These are phyloP conservation scores for Tyrophagus putrescentiae DNA, from an alignment of 1,140 invertebrate genomes.

Conservation along the genomic window DNA sequence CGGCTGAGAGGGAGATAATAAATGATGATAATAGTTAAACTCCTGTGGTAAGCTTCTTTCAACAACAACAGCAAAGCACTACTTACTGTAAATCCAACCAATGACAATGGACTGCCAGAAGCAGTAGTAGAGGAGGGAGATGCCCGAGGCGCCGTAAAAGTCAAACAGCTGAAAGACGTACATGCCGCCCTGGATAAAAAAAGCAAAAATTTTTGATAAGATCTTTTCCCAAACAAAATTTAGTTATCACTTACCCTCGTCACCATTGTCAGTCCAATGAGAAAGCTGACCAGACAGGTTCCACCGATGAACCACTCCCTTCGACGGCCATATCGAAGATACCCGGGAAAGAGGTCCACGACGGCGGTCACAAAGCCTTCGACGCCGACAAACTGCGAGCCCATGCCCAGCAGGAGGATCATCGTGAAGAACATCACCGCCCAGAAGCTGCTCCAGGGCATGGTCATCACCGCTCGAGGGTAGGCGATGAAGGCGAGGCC, in stretches of 20 bases:
- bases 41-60: too few species aligned
- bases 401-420: conserved; percentile 45
- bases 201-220: too few species aligned
- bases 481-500: conserved; percentile 46
- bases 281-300: conserved; percentile 46
- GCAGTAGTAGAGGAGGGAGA: conserved; percentile 53
- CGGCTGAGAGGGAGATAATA: conserved; percentile 33
- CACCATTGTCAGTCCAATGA: conserved; percentile 51
- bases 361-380: conserved; percentile 59
- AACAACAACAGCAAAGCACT: background rate
- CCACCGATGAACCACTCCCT: conserved; percentile 45
- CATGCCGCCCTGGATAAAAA: conserved; percentile 50
- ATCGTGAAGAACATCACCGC: conserved; percentile 47
- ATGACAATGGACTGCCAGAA: conserved; percentile 53
- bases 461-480: conserved; percentile 41
- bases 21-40: too few species aligned
- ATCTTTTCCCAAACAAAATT: too few species aligned
- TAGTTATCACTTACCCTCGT: conserved; percentile 52
- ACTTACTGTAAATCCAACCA: conserved; percentile 55
- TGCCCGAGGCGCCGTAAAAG: conserved; percentile 50
- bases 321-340: conserved; percentile 32
- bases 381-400: conserved; percentile 57
- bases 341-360: conserved; percentile 49
- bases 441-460: conserved; percentile 32
- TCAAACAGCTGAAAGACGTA: conserved; percentile 57